These are phyloP conservation scores for Cuculus canorus DNA, from an alignment of 2,797 vertebrate species.

Conservation along the genomic window DNA sequence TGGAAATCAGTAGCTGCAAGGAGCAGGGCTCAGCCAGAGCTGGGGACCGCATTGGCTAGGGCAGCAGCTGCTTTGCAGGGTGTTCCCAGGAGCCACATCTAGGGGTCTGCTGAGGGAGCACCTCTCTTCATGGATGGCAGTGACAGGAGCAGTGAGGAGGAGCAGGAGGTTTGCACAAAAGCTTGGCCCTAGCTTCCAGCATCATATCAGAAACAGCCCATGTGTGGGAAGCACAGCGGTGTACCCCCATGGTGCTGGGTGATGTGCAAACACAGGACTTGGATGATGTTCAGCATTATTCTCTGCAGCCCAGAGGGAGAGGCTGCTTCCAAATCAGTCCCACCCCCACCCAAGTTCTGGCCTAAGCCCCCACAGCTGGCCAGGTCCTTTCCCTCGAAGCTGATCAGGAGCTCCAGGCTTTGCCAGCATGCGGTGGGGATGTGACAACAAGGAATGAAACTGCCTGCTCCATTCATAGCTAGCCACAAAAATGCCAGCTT, in stretches of 20 bases:
- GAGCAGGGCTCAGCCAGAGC: not conserved
- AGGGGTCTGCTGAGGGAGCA: not conserved
- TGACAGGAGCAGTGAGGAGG: not conserved
- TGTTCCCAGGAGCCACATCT: not conserved
- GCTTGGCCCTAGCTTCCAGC: not conserved
- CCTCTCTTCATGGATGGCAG: not conserved
- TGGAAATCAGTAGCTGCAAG: not conserved
- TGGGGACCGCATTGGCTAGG: not conserved
- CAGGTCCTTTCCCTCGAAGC: not conserved
- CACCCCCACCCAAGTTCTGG: not conserved
- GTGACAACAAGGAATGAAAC: not conserved
- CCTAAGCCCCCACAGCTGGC: not conserved
- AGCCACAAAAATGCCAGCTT: not conserved
- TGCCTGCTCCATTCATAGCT: rapidly evolving
- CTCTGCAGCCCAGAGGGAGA: not conserved
- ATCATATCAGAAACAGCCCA: rapidly evolving
- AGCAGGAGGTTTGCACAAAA: not conserved
- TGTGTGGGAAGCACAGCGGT: rapidly evolving
- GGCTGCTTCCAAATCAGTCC: not conserved
- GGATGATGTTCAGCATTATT: not conserved
- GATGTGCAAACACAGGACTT: not conserved
- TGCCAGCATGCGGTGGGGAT: not conserved
- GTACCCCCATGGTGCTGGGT: not conserved
- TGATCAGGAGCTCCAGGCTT: not conserved
- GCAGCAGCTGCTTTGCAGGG: not conserved